These are phyloP conservation scores for Trypoxylon attenuatum DNA, from an alignment of 2,888 invertebrate genomes.

Conservation along the genomic window DNA sequence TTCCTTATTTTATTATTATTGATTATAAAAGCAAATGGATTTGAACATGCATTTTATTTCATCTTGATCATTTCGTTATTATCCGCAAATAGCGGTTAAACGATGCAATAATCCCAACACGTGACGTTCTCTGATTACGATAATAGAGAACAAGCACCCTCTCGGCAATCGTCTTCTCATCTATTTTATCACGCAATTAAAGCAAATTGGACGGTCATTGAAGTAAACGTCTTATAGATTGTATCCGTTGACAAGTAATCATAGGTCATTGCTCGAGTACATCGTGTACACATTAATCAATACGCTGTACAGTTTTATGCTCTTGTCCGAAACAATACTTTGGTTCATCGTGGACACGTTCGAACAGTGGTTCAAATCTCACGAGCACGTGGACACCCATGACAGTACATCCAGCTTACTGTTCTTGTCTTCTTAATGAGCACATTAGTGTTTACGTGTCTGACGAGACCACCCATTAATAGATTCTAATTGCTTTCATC, in stretches of 20 bases:
- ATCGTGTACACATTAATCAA: slow-evolving; percentile 10
- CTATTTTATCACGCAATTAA: slow-evolving; percentile 1
- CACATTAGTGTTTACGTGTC: slow-evolving; percentile 28
- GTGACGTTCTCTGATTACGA: neutral
- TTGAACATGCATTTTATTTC: too few relatives aligned
- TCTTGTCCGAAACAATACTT: neutral
- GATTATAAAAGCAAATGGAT: too few relatives aligned
- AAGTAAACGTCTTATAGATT: slow-evolving; percentile 7
- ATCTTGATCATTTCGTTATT: too few relatives aligned
- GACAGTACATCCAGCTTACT: too few relatives aligned
- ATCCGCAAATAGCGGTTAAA: slow-evolving; percentile 15
- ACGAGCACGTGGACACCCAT: slow-evolving; percentile 31
- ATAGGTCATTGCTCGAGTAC: neutral
- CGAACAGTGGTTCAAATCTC: slow-evolving; percentile 25
- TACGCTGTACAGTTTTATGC: neutral
- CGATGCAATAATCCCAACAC: slow-evolving; percentile 1
- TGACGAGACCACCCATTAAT: slow-evolving; percentile 24
- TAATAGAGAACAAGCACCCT: slow-evolving; percentile 2
- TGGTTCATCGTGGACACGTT: neutral
- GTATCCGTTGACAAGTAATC: neutral
- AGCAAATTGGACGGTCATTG: slow-evolving; percentile 22
- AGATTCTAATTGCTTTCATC: slow-evolving; percentile 19
- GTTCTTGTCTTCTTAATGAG: neutral
- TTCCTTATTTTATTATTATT: too few relatives aligned
- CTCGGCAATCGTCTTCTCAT: slow-evolving; percentile 3